phyloP scores from a whole-genome alignment of 2,888 invertebrate genomes.

The Strigamia maritima region DNA sequence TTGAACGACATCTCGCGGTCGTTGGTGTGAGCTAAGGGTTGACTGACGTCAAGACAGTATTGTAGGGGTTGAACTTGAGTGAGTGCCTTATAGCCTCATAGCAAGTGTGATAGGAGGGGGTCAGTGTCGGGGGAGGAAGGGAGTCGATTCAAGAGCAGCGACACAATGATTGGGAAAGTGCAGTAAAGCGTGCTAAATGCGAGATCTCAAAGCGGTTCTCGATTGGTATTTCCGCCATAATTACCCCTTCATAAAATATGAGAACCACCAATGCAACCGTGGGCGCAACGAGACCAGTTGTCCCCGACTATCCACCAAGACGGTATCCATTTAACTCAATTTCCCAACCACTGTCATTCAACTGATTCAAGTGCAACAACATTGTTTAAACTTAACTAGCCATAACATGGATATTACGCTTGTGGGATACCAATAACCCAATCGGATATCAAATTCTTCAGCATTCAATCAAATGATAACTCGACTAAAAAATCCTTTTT shows the following conservation, averaged over 20 bases:
- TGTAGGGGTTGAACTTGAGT: slow-evolving; percentile 7
- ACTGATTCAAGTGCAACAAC: not conserved
- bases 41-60: slow-evolving; percentile 7
- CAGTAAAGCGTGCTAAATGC: slow-evolving; percentile 37
- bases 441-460: not conserved
- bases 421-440: not conserved
- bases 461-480: not conserved
- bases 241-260: slow-evolving; percentile 39
- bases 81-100: slow-evolving; percentile 15
- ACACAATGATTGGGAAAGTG: slow-evolving; percentile 35
- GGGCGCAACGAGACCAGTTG: slow-evolving; percentile 18
- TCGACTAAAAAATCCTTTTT: not conserved
- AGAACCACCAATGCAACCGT: slow-evolving; percentile 39
- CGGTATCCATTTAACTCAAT: not conserved
- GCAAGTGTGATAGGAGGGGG: slow-evolving; percentile 26
- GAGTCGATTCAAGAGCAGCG: not conserved
- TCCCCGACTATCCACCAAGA: not conserved
- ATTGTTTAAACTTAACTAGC: not conserved
- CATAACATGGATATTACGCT: not conserved
- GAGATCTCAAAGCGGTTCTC: slow-evolving; percentile 26
- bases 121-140: not conserved
- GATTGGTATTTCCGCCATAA: slow-evolving; percentile 40
- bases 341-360: not conserved
- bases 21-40: slow-evolving; percentile 19
- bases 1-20: slow-evolving; percentile 16